Base-by-base conservation (phyloP, 1,140 invertebrate genomes). In the Eurosta solidaginis region DNA sequence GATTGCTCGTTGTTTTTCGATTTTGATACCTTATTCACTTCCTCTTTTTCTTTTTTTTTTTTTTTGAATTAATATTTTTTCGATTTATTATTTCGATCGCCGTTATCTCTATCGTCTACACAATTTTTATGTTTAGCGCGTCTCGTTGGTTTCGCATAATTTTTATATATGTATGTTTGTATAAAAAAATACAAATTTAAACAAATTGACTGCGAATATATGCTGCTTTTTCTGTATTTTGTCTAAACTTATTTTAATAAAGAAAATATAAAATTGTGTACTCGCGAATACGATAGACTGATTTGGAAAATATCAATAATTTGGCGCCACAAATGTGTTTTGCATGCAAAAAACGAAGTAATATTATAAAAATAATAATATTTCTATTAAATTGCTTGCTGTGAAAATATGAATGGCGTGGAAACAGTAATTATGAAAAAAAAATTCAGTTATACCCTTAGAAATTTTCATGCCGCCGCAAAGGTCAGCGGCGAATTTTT, bases 31-130 rank as follows among this genome's bases (percentile, higher is more conserved):
- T 29, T 29, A 33, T 27, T 9, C 17, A 22, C 54, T 54, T 3
- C 5, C 29, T 68, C 59, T 42, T 10, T 6, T 22, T 14, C 29
- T n/a, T n/a, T n/a, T n/a, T n/a, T n/a, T n/a, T n/a, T n/a, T n/a
- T n/a, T n/a, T n/a, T n/a, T n/a, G n/a, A n/a, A 40, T 40, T n/a
- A 40, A 40, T 68, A 68, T 40, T 68, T 68, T n/a, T 40, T 40
- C 59, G 40, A 68, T 68, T 68, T 68, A 68, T 68, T 68, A n/a
- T 33, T 68, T 68, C 40, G 33, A 68, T 68, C 59, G 12, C 59
- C 20, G 40, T 68, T 68, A 68, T 68, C 59, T 68, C 33, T 20
- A 14, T 20, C 33, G 40, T 68, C 59, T 68, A n/a, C n/a, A n/a
- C n/a, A 68, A 68, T 68, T 40, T 68, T 68, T 68, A 68, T 68